Evolutionary conservation across 1,140 invertebrate species (phyloP), one percentile per base, ranked within the genome.

Genomic region (Psilanteris sp.): DNA sequence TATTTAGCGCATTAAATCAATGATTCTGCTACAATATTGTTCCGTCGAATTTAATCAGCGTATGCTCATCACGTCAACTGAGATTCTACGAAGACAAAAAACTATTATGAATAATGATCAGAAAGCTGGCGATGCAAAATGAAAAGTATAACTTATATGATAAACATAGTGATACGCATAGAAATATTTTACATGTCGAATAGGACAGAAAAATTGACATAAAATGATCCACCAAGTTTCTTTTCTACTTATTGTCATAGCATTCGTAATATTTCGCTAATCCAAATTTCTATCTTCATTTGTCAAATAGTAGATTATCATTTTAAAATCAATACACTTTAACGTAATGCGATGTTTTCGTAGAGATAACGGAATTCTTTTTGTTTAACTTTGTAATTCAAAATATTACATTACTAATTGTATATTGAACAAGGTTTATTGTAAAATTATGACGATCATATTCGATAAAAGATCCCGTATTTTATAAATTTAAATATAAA

Each of bases 321-420:
- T 57, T 43, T 52, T 2, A 7, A 54, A 27, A 50, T 24, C 4
- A 34, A 15, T 52, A 66, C 39, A 44, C 61, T 44, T 16, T 3
- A 41, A 43, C 46, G 61, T 52, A 54, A 54, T 36, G 27, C 61
- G 61, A 54, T 66, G 37, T 52, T 52, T 50, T 16, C 15, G 54
- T 44, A 32, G 6, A 8, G 22, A 24, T 32, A 31, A 32, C 10
- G 13, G 4, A 11, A 10, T 32, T 3, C n/a, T n/a, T n/a, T n/a
- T n/a, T n/a, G n/a, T n/a, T n/a, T n/a, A n/a, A n/a, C n/a, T n/a
- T n/a, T n/a, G n/a, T n/a, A n/a, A n/a, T n/a, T n/a, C n/a, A n/a
- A n/a, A n/a, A n/a, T n/a, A n/a, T n/a, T n/a, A n/a, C n/a, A n/a
- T n/a, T n/a, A n/a, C n/a, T n/a, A 29, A 14, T 16, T 16, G 32